These are phyloP conservation scores for Scopus umbretta DNA, from an alignment of 2,113 vertebrate genomes.

Conservation along the genomic window DNA sequence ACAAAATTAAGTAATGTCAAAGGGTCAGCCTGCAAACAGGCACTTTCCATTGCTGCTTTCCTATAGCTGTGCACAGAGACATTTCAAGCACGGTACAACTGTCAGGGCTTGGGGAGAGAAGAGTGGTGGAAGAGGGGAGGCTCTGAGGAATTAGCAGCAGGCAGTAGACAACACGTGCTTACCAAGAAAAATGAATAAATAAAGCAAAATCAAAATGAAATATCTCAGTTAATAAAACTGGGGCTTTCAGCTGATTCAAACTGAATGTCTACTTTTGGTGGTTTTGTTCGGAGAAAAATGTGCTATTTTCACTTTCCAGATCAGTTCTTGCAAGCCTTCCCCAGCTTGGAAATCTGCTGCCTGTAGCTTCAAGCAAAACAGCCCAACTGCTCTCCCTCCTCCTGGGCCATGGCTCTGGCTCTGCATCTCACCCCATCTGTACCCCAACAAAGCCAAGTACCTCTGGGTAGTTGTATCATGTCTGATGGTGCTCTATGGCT, in stretches of 20 bases:
- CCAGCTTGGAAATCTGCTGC: conserved; percentile 21
- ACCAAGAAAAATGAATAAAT: not conserved
- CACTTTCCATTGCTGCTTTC: not conserved
- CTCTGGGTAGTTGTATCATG: not conserved
- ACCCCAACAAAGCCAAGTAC: not conserved
- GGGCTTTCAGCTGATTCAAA: not conserved
- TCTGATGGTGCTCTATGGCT: not conserved
- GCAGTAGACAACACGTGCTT: not conserved
- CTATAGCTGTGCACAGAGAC: not conserved
- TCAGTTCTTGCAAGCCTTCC: conserved; percentile 5
- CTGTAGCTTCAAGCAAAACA: not conserved
- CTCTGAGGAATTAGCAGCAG: not conserved
- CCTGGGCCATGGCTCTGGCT: not conserved
- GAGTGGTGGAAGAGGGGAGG: not conserved
- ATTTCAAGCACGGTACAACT: not conserved
- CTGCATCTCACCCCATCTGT: not conserved
- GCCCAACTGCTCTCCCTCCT: not conserved
- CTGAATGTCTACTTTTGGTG: not conserved
- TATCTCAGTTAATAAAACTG: not conserved
- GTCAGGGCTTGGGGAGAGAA: not conserved
- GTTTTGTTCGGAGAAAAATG: not conserved
- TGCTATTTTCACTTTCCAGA: not conserved
- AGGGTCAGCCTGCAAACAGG: not conserved
- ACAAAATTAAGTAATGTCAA: not conserved
- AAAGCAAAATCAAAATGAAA: not conserved